These are phyloP conservation scores for Calidris pugnax DNA, from an alignment of 2,113 vertebrate genomes.

Conservation along the genomic window DNA sequence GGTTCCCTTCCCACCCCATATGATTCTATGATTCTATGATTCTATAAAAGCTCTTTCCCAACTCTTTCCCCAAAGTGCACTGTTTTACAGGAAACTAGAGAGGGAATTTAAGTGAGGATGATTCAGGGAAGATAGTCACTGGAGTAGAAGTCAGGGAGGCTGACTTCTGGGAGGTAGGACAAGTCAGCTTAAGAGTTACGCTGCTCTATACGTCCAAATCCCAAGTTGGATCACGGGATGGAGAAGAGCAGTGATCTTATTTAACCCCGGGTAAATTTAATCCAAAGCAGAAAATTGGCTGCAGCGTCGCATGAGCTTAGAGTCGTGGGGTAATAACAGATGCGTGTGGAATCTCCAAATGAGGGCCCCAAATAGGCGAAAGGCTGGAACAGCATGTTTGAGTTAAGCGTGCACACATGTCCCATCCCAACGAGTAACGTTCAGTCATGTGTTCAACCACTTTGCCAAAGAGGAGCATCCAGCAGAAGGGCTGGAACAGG, in stretches of 20 bases:
- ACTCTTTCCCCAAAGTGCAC: not conserved
- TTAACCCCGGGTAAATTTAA: not conserved
- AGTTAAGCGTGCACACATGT: not conserved
- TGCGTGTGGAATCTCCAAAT: not conserved
- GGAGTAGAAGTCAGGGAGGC: not conserved
- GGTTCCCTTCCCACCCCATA: too few species aligned
- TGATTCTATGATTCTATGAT: too few species aligned
- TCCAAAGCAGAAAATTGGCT: constrained; percentile 27
- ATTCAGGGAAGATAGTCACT: not conserved
- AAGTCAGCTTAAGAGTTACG: not conserved
- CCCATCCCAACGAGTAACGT: not conserved
- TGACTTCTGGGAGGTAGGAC: not conserved
- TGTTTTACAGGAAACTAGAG: not conserved
- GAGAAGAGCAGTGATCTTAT: not conserved
- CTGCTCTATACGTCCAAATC: not conserved
- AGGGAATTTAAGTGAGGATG: not conserved
- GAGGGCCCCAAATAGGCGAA: not conserved
- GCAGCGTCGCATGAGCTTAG: not conserved
- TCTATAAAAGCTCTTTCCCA: not conserved
- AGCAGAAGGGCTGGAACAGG: not conserved
- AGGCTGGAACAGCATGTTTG: not conserved
- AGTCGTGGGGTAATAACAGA: not conserved
- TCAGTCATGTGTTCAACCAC: not conserved
- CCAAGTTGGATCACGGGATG: not conserved
- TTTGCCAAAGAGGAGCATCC: not conserved